These are phyloP conservation scores for Heterodera carotae DNA, from an alignment of 1,140 invertebrate genomes.

Conservation along the genomic window DNA sequence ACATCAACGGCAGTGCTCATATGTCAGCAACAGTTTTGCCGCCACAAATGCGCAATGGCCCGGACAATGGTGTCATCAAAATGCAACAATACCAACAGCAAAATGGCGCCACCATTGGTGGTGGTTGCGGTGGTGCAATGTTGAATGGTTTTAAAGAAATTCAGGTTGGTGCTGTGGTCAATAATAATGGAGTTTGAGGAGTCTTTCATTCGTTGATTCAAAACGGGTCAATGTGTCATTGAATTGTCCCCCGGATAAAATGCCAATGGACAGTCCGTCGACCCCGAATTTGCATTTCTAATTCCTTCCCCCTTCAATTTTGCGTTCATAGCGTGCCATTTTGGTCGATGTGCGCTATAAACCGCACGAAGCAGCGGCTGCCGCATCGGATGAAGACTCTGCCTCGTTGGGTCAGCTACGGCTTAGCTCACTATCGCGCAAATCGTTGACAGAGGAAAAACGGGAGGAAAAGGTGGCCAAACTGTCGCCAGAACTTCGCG, in stretches of 20 bases:
- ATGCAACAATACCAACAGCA: neutral
- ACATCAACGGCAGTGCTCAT: too few relatives aligned
- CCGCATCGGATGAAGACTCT: neutral
- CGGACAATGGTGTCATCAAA: neutral
- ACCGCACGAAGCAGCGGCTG: neutral
- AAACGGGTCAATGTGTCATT: too few relatives aligned
- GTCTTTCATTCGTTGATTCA: too few relatives aligned
- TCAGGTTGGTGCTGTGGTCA: too few relatives aligned
- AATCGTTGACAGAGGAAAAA: slow-evolving; percentile 24
- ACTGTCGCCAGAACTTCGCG: slow-evolving; percentile 26
- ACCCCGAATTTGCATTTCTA: neutral
- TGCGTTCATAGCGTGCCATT: slow-evolving; percentile 32
- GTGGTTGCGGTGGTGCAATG: neutral
- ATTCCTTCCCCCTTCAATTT: neutral
- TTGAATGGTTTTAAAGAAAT: slow-evolving; percentile 35
- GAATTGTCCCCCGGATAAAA: too few relatives aligned
- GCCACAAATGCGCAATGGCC: neutral
- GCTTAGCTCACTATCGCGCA: slow-evolving; percentile 26
- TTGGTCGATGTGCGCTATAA: slow-evolving; percentile 37
- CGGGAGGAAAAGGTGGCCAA: slow-evolving; percentile 33
- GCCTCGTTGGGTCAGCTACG: slow-evolving; percentile 25
- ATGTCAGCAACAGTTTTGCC: neutral
- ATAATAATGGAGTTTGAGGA: too few relatives aligned
- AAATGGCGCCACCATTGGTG: neutral
- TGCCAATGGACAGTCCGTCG: too few relatives aligned